Evolutionary conservation across 2,888 invertebrate genomes (phyloP), one percentile per base, ranked within the genome.

Genomic region (Agonopterix arenella): DNA sequence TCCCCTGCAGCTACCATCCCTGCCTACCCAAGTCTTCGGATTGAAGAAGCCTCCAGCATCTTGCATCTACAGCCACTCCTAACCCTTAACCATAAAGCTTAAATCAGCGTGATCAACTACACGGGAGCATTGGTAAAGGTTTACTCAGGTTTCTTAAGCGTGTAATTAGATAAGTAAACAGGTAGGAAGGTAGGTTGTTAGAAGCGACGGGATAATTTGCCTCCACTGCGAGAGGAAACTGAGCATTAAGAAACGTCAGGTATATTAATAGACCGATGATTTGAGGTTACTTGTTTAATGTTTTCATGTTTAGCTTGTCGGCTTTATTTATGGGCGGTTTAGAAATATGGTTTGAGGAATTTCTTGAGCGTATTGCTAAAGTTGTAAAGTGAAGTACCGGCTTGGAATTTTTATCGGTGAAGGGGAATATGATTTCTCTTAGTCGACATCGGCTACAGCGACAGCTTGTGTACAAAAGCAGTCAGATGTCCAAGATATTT

Each of bases 151-250:
- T 47, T 47, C 11, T 13, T 37, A 46, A 36, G 38, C 44, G 46
- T 58, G 50, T 53, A 54, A 58, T 61, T 58, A 57, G 45, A 45
- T 57, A 58, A 52, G 52, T 57, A 54, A 57, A 55, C 48, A 53
- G 50, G 44, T 41, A 45, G 50, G 43, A 42, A 49, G 28, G 16
- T 36, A 18, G 36, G 47, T 47, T n/a, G 44, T 47, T 47, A n/a
- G 11, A 11, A 9, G 11, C 37, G 52, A 52, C 45, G 48, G 52
- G 52, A 49, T 52, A 47, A 52, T 52, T 41, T 40, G 40, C 38
- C 40, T 11, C 10, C 46, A 7, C 7, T 13, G 44, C 13, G 36
- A 28, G 49, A 47, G 52, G 49, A 52, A 52, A 47, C 52, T 28
- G 11, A 2, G 41, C 40, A 46, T 49, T 52, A 47, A n/a, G 36